Base-by-base conservation (phyloP, 2,797 vertebrate genomes). In the Phalanger gymnotis region DNA sequence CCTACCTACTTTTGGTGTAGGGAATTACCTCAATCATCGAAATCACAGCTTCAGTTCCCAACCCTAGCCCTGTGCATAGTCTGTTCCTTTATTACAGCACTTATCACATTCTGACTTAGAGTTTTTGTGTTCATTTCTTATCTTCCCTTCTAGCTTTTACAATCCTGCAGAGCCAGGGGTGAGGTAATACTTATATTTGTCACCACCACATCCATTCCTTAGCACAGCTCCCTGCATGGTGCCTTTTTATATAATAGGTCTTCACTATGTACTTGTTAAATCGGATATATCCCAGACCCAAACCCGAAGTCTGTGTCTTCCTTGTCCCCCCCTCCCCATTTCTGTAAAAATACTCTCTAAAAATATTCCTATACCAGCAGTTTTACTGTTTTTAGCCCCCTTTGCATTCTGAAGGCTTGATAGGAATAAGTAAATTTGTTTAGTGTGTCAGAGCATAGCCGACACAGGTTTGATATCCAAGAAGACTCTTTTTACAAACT, bases 401-500 rank as follows among this genome's bases (percentile, higher is more conserved):
- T 53, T 10, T 12, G 40, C 58, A 94, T 14, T 14, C 66, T 81
- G n/a, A 9, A 27, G 0, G 93, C 91, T 52, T 58, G 16, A 73
- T 81, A 54, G 34, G 14, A 87, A 87, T 87, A 47, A 73, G 30
- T 93, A 28, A 91, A 54, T n/a, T 61, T 34, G 0, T 31, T 34
- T 55, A 34, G 11, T 91, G 55, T 94, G 40, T 91, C 16, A 40
- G 52, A 66, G 57, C 53, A 5, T 19, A 57, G 47, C 61, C 47
- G 58, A 94, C 30, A 93, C 54, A 92, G 34, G 66, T 93, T 94
- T 58, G 56, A 40, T 94, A 95, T 22, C 91, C 47, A 90, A 53
- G 53, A 93, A 92, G 27, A 54, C 40, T 34, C n/a, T 87, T 95
- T 53, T 87, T 14, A 30, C 40, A 95, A 53, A 53, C 51, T 58